Evolutionary conservation across 2,797 vertebrate genomes (phyloP).

Genomic region (Thamnophis elegans): DNA sequence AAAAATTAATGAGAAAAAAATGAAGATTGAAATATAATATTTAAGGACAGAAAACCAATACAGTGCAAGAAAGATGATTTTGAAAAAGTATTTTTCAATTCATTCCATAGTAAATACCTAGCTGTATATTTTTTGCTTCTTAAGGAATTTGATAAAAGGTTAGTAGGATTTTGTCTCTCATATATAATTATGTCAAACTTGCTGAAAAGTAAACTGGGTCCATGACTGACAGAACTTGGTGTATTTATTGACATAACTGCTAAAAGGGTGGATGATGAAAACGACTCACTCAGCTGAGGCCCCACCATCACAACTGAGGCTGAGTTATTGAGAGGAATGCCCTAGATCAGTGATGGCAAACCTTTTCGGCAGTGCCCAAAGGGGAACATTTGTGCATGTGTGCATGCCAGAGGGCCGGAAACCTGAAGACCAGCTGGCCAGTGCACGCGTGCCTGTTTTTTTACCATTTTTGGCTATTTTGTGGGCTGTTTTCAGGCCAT

Average conservation of each 20-base stretch:
- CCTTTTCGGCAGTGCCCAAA: too few relatives aligned
- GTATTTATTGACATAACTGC: background rate
- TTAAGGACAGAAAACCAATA: background rate
- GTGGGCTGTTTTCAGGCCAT: too few relatives aligned
- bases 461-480: too few relatives aligned
- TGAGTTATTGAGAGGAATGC: too few relatives aligned
- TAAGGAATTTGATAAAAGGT: background rate
- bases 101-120: background rate
- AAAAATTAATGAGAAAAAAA: background rate
- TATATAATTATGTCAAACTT: background rate
- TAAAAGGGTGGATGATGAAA: background rate
- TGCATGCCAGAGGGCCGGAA: too few relatives aligned
- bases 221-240: background rate
- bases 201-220: background rate
- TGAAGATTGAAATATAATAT: background rate
- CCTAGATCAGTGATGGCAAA: background rate
- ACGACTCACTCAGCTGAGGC: background rate
- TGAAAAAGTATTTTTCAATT: background rate
- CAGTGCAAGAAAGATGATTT: background rate
- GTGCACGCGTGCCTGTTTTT: too few relatives aligned
- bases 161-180: background rate
- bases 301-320: background rate
- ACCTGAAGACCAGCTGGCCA: too few relatives aligned
- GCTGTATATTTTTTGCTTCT: background rate
- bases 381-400: too few relatives aligned